Percentiles rank a stretch among this genome's conserved stretches.
phyloP scores from a whole-genome alignment of 2,113 vertebrate genomes.

The Phoenicopterus ruber region DNA sequence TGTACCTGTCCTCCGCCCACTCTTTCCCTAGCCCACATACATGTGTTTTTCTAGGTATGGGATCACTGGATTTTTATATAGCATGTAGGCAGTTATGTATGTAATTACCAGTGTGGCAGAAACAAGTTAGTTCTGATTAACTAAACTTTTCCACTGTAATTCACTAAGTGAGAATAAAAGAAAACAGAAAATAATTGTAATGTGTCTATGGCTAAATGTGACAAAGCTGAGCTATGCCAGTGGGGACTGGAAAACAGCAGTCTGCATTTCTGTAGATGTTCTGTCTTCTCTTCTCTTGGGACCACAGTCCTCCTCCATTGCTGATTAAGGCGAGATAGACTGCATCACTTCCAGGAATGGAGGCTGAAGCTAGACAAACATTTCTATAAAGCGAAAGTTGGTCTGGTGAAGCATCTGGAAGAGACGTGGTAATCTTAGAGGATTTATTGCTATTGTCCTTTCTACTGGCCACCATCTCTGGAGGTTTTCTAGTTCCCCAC shows the following conservation, averaged over 20 bases:
- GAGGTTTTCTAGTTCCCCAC: background rate
- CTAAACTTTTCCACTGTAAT: background rate
- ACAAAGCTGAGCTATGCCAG: background rate
- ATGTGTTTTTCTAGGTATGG: slow-evolving; percentile 34
- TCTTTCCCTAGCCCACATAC: slow-evolving; percentile 7
- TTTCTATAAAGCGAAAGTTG: background rate
- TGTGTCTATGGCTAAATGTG: background rate
- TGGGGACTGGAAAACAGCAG: background rate
- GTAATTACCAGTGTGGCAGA: slow-evolving; percentile 1
- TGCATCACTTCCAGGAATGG: background rate
- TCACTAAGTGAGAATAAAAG: background rate
- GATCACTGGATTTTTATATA: slow-evolving; percentile 21
- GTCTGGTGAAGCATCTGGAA: background rate
- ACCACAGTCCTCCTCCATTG: background rate
- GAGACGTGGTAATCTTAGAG: background rate
- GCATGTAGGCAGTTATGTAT: slow-evolving; percentile 36
- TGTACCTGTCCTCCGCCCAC: slow-evolving; percentile 39
- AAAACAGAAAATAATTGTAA: background rate
- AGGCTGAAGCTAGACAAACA: background rate
- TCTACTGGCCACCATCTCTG: background rate
- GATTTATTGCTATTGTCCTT: background rate
- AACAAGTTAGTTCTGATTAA: background rate
- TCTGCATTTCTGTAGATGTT: background rate
- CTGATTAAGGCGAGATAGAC: background rate
- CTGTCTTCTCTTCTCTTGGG: background rate